phyloP scores from a whole-genome alignment of 2,797 vertebrate genomes.

The Ispidina lecontei region DNA sequence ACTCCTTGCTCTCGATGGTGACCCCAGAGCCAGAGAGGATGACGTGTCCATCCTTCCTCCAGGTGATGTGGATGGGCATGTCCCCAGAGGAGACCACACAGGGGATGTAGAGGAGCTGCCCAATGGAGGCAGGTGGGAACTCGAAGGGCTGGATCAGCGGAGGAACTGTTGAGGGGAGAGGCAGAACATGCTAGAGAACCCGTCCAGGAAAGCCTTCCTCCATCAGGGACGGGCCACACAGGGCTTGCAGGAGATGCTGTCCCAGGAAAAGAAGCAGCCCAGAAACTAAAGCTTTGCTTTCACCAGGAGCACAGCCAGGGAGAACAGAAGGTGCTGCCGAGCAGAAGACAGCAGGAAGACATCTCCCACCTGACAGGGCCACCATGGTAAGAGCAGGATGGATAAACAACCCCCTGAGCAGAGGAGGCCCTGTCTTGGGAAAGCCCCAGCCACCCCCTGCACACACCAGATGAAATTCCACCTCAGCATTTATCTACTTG shows the following conservation, averaged over 20 bases:
- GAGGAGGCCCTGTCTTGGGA: neutral
- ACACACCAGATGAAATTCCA: neutral
- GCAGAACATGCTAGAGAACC: neutral
- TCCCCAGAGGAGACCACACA: conserved; percentile 97
- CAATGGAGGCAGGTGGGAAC: conserved; percentile 96
- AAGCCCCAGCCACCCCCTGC: neutral
- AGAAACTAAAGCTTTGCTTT: neutral
- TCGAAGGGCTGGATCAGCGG: conserved; percentile 98
- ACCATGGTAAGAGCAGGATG: rapidly evolving
- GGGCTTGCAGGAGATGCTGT: neutral
- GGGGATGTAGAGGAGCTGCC: conserved; percentile 97
- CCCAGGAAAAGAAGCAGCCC: neutral
- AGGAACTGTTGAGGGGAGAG: conserved; percentile 82
- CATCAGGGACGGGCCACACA: rapidly evolving
- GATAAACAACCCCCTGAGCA: neutral
- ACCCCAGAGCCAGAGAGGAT: conserved; percentile 93
- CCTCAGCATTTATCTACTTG: neutral
- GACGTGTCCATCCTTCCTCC: conserved; percentile 97
- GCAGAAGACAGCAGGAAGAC: neutral
- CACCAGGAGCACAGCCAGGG: neutral
- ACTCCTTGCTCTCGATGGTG: conserved; percentile 96
- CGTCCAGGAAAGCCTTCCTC: neutral
- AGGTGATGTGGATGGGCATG: conserved; percentile 98
- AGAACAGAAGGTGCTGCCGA: neutral
- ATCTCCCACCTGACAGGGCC: neutral